Base-by-base conservation (phyloP, 2,113 vertebrate genomes). In the Entomyzon cyanotis region DNA sequence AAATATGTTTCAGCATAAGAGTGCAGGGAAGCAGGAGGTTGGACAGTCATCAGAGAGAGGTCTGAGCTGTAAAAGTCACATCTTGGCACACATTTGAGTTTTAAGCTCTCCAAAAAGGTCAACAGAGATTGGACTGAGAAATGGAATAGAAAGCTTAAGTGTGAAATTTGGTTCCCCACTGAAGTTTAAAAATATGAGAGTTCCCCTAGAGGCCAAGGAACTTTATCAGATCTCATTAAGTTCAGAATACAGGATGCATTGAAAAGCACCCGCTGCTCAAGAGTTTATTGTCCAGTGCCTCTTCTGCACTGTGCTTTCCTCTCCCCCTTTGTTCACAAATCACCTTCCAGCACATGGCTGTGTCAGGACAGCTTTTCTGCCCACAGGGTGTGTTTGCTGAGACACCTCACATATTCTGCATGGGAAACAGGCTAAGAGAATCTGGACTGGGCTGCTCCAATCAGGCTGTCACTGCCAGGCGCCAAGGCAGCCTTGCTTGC, bases 21-120 rank as follows among this genome's bases (percentile, higher is more conserved):
- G 69, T 64, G 62, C 65, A 64, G 21, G 25, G 31, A 73, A 83
- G 58, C 16, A 53, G 88, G 88, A 96, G 88, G 42, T 11, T 95
- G 94, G 89, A 93, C 1, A 63, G 55, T 15, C 81, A 84, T 86
- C 86, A 96, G 68, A 93, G 83, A 77, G 91, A 87, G 49, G 87
- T 10, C 70, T 58, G 77, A 95, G 74, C 70, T 93, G 62, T 84
- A 71, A 82, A 94, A 89, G 41, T 71, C 84, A 71, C 56, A 92
- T 94, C 83, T 71, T 44, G 0, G 69, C 80, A 87, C 19, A 92
- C 33, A 35, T 55, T 28, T 37, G 81, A 79, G n/a, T 68, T 82
- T 56, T 33, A 37, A 94, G 41, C 62, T 82, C 84, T 97, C 69
- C 76, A 90, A 75, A 78, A 84, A 84, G 73, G 84, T 42, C 76